Conservation (phyloP, 2,797 vertebrate species). For the Enteromius afrohamiltoni region DNA sequence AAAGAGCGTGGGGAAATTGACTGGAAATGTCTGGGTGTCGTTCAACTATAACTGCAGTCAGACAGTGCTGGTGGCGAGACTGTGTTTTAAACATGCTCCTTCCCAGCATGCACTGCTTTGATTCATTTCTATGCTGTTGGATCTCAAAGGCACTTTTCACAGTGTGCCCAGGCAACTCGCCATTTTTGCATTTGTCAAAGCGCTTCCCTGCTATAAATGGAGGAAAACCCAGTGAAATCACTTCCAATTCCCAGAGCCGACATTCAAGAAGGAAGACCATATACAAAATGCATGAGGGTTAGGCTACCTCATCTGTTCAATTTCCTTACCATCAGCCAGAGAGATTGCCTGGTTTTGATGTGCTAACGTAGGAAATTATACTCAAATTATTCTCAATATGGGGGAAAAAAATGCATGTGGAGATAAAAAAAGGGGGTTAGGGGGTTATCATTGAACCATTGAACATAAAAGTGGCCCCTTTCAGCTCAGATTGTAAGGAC, state of each 20-base stretch:
- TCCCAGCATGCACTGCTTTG: conserved; percentile 45
- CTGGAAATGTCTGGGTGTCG: conserved; percentile 22
- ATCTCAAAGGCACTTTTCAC: conserved; percentile 52
- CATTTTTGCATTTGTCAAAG: conserved; percentile 75
- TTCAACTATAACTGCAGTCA: conserved; percentile 15
- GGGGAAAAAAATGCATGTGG: conserved; percentile 71
- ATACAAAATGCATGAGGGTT: conserved; percentile 82
- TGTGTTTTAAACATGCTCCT: conserved; percentile 39
- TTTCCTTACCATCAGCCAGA: conserved; percentile 80
- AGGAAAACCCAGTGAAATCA: conserved; percentile 66
- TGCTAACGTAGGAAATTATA: conserved; percentile 77
- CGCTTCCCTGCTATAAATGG: conserved; percentile 65
- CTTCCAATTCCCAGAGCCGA: conserved; percentile 61
- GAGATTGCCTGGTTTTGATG: conserved; percentile 80
- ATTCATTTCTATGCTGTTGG: conserved; percentile 48
- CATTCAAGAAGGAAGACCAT: conserved; percentile 68
- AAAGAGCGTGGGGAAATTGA: conserved; percentile 12
- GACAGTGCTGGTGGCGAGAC: conserved; percentile 23
- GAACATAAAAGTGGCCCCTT: conserved; percentile 66
- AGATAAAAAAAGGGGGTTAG: conserved; percentile 65
- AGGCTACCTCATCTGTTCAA: conserved; percentile 81
- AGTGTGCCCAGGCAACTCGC: conserved; percentile 34
- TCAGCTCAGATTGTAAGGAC: conserved; percentile 68
- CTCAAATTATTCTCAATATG: conserved; percentile 78
- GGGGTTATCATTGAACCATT: conserved; percentile 63